These are phyloP conservation scores for Ceryle rudis DNA, from an alignment of 2,797 vertebrate species.

Conservation along the genomic window DNA sequence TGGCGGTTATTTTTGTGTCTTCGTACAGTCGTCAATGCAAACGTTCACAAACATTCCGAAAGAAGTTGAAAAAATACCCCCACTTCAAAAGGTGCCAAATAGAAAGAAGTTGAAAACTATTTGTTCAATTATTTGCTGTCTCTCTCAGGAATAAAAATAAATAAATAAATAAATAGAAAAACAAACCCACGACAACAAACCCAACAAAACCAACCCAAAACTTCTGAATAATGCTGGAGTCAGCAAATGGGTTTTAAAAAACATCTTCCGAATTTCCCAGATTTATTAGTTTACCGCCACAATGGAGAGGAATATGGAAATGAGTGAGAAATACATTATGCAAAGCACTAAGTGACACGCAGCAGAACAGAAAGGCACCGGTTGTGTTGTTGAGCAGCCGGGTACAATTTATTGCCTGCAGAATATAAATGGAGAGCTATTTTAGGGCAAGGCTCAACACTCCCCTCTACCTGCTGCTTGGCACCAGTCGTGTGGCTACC, in stretches of 20 bases:
- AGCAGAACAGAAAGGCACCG: not conserved
- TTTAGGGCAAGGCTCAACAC: not conserved
- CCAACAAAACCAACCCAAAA: not conserved
- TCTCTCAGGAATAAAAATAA: not conserved
- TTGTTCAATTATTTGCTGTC: not conserved
- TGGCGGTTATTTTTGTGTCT: not conserved
- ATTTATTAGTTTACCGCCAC: not conserved
- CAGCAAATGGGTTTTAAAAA: constrained; percentile 37
- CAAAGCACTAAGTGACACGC: not conserved
- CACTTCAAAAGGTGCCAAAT: not conserved
- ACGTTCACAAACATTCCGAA: not conserved
- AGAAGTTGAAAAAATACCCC: not conserved
- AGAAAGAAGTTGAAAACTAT: not conserved
- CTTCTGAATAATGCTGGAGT: not conserved
- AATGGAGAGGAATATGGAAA: not conserved
- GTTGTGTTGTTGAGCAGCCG: not conserved
- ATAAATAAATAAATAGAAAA: not conserved
- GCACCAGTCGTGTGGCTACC: not conserved
- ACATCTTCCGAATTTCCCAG: not conserved
- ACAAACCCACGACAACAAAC: no score
- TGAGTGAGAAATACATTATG: constrained; percentile 10
- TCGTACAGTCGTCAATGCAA: not conserved
- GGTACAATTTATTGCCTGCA: not conserved
- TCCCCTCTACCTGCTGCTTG: not conserved
- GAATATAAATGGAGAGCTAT: not conserved